These are phyloP conservation scores for Syngnathus floridae DNA, from an alignment of 2,113 vertebrate species.

Conservation along the genomic window DNA sequence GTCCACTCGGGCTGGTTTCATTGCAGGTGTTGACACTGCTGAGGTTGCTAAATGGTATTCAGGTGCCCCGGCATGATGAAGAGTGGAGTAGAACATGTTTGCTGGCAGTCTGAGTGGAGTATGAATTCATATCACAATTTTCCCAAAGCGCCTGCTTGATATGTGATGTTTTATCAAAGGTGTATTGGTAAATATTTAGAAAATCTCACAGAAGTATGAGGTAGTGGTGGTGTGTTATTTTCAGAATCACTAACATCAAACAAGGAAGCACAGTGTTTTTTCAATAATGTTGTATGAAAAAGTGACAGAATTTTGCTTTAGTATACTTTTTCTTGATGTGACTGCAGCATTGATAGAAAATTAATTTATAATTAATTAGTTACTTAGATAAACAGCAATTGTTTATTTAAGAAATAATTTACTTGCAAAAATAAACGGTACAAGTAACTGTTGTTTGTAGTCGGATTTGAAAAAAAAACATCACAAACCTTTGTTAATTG, in stretches of 20 bases:
- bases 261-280: neutral
- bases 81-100: slow-evolving; percentile 14
- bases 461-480: neutral
- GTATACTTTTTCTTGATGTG: neutral
- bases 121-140: slow-evolving; percentile 29
- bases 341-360: neutral
- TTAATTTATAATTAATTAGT: neutral
- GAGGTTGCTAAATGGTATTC: slow-evolving; percentile 41
- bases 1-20: slow-evolving; percentile 15
- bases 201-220: neutral
- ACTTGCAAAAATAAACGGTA: neutral
- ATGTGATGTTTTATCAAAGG: slow-evolving; percentile 47
- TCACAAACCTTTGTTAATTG: neutral
- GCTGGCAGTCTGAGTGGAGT: slow-evolving; percentile 5
- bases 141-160: slow-evolving; percentile 14
- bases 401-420: neutral
- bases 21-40: slow-evolving; percentile 33
- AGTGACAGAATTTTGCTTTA: neutral
- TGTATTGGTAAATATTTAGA: slow-evolving; percentile 21
- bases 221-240: neutral
- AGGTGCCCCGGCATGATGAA: slow-evolving; percentile 20
- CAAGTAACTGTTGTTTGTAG: neutral
- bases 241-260: neutral
- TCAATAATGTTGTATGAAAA: neutral
- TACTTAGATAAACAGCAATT: neutral